Base-by-base conservation (phyloP, 2,797 vertebrate species). In the Loriculus beryllinus region DNA sequence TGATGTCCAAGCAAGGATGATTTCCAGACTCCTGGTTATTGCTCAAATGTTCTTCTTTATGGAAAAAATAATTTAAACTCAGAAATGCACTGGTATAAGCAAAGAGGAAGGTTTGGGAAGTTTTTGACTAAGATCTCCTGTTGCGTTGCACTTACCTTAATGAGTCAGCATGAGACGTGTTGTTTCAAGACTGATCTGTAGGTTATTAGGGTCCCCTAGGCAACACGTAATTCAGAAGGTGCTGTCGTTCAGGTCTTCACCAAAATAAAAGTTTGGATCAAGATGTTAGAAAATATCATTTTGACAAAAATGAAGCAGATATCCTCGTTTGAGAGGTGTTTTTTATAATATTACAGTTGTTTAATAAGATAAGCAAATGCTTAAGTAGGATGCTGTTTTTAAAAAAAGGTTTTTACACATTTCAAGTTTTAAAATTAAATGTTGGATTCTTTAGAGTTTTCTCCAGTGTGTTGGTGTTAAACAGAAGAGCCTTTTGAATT, bases 21-120 rank as follows among this genome's bases (percentile, higher is more conserved):
- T 86, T 88, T 88, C 80, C 94, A 81, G 83, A 60, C 22, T 71
- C 68, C 49, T 94, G 65, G 11, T 54, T 93, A 88, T 94, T 93
- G 63, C 88, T 76, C n/a, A 95, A 75, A 92, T 35, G 42, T 75
- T 86, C 54, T 76, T 72, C 31, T 85, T 52, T 79, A 88, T 86
- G 81, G 90, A 72, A 91, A 94, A 95, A 91, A 82, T 43, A 75
- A 78, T 28, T 77, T 85, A 75, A 80, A 57, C 65, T 51, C 10
- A 33, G 52, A 94, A 93, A 94, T 69, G 21, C 14, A 69, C 3
- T 64, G 72, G 13, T n/a, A 47, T 93, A 87, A 96, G 80, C 68
- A 80, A 77, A 86, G 70, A 76, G n/a, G 71, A 92, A 68, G 19
- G 40, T 86, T 74, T 40, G 71, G 78, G 86, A 91, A 79, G n/a